Evolutionary conservation across 2,797 vertebrate genomes (phyloP).

Genomic region (Tenualosa ilisha): DNA sequence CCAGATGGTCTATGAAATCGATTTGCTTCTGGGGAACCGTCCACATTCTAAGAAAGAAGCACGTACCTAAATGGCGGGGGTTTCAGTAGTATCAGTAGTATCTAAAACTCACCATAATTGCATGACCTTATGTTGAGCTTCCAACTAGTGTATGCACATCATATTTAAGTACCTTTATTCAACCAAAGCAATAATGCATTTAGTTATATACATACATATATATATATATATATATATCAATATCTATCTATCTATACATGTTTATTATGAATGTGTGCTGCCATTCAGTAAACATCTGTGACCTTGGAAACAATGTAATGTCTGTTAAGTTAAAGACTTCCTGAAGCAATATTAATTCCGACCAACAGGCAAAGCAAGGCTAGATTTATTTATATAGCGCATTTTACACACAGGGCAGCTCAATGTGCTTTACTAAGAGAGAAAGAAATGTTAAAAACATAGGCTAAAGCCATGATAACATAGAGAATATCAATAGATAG

Average conservation of each 20-base stretch:
- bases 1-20: constrained; percentile 9
- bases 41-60: constrained; percentile 27
- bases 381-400: too few species aligned
- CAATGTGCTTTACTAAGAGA: too few species aligned
- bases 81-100: neutral
- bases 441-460: too few species aligned
- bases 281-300: neutral
- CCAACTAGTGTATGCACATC: neutral
- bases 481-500: too few species aligned
- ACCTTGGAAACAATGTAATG: neutral
- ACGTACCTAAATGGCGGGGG: neutral
- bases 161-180: constrained; percentile 7
- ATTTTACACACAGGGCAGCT: too few species aligned
- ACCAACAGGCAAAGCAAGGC: neutral
- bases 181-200: constrained; percentile 14
- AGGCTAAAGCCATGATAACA: too few species aligned
- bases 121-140: neutral
- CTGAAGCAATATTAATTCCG: neutral
- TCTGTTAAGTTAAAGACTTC: neutral
- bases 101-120: neutral
- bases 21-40: constrained; percentile 27
- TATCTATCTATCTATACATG: neutral
- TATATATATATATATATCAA: neutral
- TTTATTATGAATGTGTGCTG: neutral
- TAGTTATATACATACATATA: constrained; percentile 1